These are phyloP conservation scores for Drosophila oshimai DNA, from an alignment of 1,140 invertebrate genomes.

Conservation along the genomic window DNA sequence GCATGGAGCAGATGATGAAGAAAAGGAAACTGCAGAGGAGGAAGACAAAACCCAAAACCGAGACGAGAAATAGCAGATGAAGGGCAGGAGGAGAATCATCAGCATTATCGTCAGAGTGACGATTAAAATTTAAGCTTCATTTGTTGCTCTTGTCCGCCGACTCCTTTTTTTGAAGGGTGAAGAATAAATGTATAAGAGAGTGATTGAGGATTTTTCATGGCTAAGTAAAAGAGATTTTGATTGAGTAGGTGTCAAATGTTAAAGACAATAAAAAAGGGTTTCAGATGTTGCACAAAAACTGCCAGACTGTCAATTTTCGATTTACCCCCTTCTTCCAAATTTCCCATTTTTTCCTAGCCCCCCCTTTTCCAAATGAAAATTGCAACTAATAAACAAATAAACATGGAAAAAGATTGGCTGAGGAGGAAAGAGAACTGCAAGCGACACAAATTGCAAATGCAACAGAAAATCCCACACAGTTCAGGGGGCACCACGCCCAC, in stretches of 20 bases:
- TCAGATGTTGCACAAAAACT: conserved; percentile 19
- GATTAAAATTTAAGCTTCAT: conserved; percentile 82
- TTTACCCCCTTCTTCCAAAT: not conserved
- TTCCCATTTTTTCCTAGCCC: not conserved
- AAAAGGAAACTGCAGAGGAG: conserved; percentile 26
- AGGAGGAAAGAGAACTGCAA: conserved; percentile 36
- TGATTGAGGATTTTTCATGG: conserved; percentile 11
- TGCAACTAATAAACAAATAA: conserved; percentile 77
- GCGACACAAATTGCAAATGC: conserved; percentile 74
- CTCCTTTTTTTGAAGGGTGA: not conserved
- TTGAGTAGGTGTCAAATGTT: conserved; percentile 69
- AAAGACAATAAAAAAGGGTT: not conserved
- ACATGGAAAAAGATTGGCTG: conserved; percentile 7
- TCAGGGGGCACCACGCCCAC: conserved; percentile 11
- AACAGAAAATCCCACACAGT: conserved; percentile 17
- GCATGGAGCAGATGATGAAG: conserved; percentile 14
- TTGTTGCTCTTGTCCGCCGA: conserved; percentile 54
- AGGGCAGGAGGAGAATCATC: conserved; percentile 48
- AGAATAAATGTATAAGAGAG: conserved; percentile 1
- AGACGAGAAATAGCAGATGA: not conserved
- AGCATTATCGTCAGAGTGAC: conserved; percentile 73
- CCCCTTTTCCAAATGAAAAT: conserved; percentile 53
- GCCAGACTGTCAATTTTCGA: conserved; percentile 33
- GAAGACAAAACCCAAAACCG: not conserved
- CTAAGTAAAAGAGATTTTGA: conserved; percentile 35